Conservation (phyloP, 2,888 invertebrate species). For the Latrodectus elegans region DNA sequence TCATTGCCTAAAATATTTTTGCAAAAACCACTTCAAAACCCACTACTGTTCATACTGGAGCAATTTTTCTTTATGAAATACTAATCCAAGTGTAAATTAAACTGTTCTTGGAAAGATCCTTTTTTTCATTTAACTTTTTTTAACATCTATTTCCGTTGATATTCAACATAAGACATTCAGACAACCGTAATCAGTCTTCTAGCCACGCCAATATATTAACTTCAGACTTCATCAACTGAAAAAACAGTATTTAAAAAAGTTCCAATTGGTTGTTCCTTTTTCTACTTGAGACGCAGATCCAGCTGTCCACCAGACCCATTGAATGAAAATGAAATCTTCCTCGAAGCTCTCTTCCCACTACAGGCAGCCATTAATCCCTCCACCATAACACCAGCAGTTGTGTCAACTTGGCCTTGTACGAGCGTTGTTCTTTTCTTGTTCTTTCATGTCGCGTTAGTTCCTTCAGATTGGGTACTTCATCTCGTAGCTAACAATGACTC, state of each 20-base stretch:
- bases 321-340: not conserved
- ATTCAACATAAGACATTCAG: slow-evolving; percentile 3
- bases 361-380: not conserved
- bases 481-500: slow-evolving; percentile 32
- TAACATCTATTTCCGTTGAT: not conserved
- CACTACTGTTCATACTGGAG: too few relatives aligned
- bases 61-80: too few relatives aligned
- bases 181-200: not conserved
- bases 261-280: too few relatives aligned
- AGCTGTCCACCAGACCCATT: not conserved
- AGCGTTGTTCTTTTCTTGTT: slow-evolving; percentile 1
- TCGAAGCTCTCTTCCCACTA: not conserved
- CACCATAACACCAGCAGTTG: not conserved
- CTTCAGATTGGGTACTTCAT: slow-evolving; percentile 24
- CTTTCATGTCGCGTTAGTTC: not conserved
- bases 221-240: not conserved
- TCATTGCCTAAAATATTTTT: too few relatives aligned
- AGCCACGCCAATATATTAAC: not conserved
- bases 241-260: too few relatives aligned
- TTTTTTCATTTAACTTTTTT: not conserved
- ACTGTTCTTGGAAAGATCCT: too few relatives aligned
- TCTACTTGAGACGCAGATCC: too few relatives aligned
- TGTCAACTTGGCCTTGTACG: slow-evolving; percentile 3
- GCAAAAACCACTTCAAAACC: too few relatives aligned
- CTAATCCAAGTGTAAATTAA: too few relatives aligned